A percentile compares a stretch with the other conserved stretches of the same genome.
phyloP scores from a whole-genome alignment of 2,888 invertebrate genomes.

The Caenorhabditis wallacei region DNA sequence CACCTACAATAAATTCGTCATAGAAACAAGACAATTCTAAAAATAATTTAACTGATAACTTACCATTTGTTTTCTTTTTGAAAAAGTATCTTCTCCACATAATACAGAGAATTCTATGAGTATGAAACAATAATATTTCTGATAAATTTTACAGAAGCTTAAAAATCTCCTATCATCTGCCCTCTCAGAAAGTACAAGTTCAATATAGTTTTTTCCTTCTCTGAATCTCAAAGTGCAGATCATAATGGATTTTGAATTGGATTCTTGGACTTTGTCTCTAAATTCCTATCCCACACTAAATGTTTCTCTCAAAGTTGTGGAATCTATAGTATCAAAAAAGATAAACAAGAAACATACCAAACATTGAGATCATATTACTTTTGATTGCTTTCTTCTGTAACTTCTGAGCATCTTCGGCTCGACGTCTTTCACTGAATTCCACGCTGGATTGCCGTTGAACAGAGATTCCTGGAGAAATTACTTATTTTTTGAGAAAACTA shows the following conservation, averaged over 20 bases:
- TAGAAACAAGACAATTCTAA: not conserved
- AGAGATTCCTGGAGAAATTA: slow-evolving; percentile 51
- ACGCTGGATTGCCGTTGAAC: slow-evolving; percentile 78
- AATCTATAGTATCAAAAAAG: not conserved
- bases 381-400: slow-evolving; percentile 75
- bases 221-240: slow-evolving; percentile 9
- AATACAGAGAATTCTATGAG: not conserved
- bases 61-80: slow-evolving; percentile 3
- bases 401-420: slow-evolving; percentile 68
- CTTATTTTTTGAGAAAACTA: not conserved
- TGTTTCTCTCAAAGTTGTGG: not conserved
- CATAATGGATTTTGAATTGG: not conserved
- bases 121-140: not conserved
- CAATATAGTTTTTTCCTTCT: slow-evolving; percentile 30
- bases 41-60: not conserved
- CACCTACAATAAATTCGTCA: slow-evolving; percentile 74
- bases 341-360: slow-evolving; percentile 57
- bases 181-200: slow-evolving; percentile 27
- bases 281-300: not conserved
- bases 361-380: slow-evolving; percentile 77
- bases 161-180: not conserved
- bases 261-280: slow-evolving; percentile 13
- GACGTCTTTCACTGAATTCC: slow-evolving; percentile 65
- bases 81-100: slow-evolving; percentile 7
- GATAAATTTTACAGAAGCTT: not conserved